Base-by-base conservation (phyloP, 2,888 invertebrate genomes). In the Ashinkailepas kermadecensis region DNA sequence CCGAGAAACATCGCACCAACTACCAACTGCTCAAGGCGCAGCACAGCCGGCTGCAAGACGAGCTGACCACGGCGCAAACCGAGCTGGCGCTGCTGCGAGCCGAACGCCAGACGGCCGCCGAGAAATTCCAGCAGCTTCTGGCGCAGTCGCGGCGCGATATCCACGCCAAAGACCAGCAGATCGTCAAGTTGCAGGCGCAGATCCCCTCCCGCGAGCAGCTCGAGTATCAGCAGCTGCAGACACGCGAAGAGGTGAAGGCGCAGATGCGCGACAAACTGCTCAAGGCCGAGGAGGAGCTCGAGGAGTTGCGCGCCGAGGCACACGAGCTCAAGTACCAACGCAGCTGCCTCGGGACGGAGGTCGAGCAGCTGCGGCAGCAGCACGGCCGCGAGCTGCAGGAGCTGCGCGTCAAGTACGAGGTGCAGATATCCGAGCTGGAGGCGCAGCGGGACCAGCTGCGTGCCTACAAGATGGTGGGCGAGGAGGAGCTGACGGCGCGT, bases 171-270 rank as follows among this genome's bases (percentile, higher is more conserved):
- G 74, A 74, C 54, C 74, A 74, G 74, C 54, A 13, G 21, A 74
- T 74, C 54, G 15, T 15, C 54, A 56, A 74, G 74, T 56, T 74
- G 21, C 74, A 74, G 54, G 74, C 74, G 56, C 74, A 74, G 74
- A 74, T 74, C 18, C 74, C 74, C 54, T 74, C 74, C 56, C 74
- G 74, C 74, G 74, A 74, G 56, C 74, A 74, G 18, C 74, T 74
- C 54, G 74, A 74, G 56, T 74, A 74, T 21, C 74, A 21, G 18
- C 74, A 74, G 56, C 74, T 74, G 21, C 74, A 74, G 74, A 56
- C 74, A 10, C 74, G 74, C 54, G 74, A 74, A 56, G 74, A 74
- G 74, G 74, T 74, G 54, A 74, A 74, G 56, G 74, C 74, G 9
- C 74, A 74, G 74, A 74, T 74, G 74, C 74, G 74, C 21, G 74